A percentile compares a stretch with the other conserved stretches of the same genome.
Conservation (phyloP, 2,113 vertebrate species). For the Centropristis striata region DNA sequence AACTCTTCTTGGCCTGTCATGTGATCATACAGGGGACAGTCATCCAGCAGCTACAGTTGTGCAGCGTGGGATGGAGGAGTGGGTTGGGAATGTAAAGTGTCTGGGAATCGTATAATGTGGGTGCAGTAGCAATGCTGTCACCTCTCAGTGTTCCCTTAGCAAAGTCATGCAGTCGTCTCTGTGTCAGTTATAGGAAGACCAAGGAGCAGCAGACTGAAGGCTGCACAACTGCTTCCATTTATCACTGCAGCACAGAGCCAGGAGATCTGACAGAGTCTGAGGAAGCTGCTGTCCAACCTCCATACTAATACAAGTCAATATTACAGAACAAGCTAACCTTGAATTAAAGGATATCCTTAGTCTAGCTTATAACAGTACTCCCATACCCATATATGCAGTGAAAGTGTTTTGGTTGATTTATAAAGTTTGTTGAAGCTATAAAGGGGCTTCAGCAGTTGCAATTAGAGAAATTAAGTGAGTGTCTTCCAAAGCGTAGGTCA, state of each 20-base stretch:
- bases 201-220: background rate
- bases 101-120: constrained; percentile 37
- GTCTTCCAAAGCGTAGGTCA: too few species aligned
- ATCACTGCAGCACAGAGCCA: background rate
- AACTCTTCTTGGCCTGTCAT: background rate
- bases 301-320: too few species aligned
- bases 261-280: background rate
- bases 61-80: constrained; percentile 13
- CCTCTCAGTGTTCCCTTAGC: constrained; percentile 7
- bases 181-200: background rate
- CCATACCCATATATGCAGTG: too few species aligned
- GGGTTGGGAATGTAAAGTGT: constrained; percentile 36
- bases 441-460: too few species aligned
- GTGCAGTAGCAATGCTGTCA: constrained; percentile 27
- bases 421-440: too few species aligned
- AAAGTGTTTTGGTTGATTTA: too few species aligned
- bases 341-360: too few species aligned
- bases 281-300: background rate
- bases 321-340: too few species aligned
- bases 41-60: background rate
- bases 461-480: too few species aligned
- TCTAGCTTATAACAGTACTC: too few species aligned
- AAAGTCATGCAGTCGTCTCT: background rate
- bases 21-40: background rate
- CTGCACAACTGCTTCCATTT: background rate